A percentile compares a stretch with the other conserved stretches of the same genome.
These are phyloP conservation scores for Oryzaephilus surinamensis DNA, from an alignment of 1,140 invertebrate genomes.

Conservation along the genomic window DNA sequence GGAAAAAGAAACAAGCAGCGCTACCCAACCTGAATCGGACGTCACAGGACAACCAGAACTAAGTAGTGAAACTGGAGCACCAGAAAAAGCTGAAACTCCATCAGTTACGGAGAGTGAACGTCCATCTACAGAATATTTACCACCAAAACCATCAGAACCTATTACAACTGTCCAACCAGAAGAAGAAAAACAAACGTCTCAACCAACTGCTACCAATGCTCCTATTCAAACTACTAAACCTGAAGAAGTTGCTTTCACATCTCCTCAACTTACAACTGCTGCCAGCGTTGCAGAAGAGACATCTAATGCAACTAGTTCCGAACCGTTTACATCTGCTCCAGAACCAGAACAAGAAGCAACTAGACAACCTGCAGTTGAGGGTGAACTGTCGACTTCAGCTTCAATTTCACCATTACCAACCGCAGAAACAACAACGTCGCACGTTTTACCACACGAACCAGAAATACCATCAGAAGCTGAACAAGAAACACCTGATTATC, in stretches of 20 bases:
- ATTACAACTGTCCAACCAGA: conserved; percentile 11
- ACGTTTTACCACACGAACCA: conserved; percentile 16
- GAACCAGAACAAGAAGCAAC: conserved; percentile 13
- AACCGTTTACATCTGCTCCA: conserved; percentile 1
- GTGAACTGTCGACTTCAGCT: conserved; percentile 24
- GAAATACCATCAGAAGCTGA: conserved; percentile 27
- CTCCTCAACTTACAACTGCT: conserved; percentile 10
- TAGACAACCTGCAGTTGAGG: conserved; percentile 16
- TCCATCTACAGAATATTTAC: too few species aligned
- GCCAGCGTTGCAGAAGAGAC: conserved; percentile 11
- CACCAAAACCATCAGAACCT: conserved; percentile 3
- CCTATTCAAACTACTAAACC: conserved; percentile 5
- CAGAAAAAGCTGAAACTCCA: conserved; percentile 12
- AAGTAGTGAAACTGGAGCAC: conserved; percentile 15
- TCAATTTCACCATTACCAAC: conserved; percentile 7
- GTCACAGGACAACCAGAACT: conserved; percentile 8
- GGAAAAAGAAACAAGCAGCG: conserved; percentile 5
- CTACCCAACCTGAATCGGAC: conserved; percentile 12
- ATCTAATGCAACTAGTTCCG: too few species aligned
- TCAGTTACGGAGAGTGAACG: neutral
- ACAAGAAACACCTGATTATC: conserved; percentile 39
- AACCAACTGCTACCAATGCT: conserved; percentile 8
- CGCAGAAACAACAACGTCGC: conserved; percentile 17
- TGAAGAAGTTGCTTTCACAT: conserved; percentile 6
- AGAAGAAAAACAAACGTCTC: conserved; percentile 9